Base-by-base conservation (phyloP, 2,888 invertebrate species). In the Sarcophaga rosellei region DNA sequence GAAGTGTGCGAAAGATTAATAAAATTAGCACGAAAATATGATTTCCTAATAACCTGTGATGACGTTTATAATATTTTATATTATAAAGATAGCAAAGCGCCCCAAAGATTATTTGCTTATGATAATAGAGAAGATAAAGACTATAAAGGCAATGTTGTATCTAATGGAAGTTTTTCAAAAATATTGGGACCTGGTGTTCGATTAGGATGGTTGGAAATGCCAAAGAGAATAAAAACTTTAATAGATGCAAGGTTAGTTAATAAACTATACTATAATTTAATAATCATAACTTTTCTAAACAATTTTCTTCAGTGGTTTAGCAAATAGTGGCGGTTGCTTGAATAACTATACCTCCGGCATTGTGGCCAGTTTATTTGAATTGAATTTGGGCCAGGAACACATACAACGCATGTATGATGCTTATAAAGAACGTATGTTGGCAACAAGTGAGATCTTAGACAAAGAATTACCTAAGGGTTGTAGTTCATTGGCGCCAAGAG, bases 111-210 rank as follows among this genome's bases (percentile, higher is more conserved):
- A 1, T 93, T 94, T 80, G 93, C 93, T 4, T 95, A 94, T 88
- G 95, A 95, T 89, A 88, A 91, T 76, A 89, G 90, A 12, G 88
- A 89, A 6, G 93, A 93, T 89, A 23, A 88, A 0, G 90, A 92
- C 17, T 94, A 92, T 82, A 90, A 91, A 23, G 95, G 95, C 1
- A 94, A 95, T 90, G 94, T 95, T 4, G 93, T 96, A 59, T 95
- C 95, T 0, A 95, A 95, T 90, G 94, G 95, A 25, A 94, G 94
- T 2, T 95, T 96, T 90, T 95, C 95, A 0, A 96, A 96, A 92
- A 94, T 95, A 72, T 90, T 96, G 80, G 94, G 94, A 0, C 95
- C 96, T 1, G 95, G 95, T 0, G 89, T 95, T 20, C 93, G 96
- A n/a, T 90, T 95, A 17, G 96, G 96, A 4, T 96, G 96, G 96